Percentiles rank a stretch among this genome's conserved stretches.
Evolutionary conservation across 2,113 vertebrate genomes (phyloP).

Genomic region (Petrocephalus zakoni): DNA sequence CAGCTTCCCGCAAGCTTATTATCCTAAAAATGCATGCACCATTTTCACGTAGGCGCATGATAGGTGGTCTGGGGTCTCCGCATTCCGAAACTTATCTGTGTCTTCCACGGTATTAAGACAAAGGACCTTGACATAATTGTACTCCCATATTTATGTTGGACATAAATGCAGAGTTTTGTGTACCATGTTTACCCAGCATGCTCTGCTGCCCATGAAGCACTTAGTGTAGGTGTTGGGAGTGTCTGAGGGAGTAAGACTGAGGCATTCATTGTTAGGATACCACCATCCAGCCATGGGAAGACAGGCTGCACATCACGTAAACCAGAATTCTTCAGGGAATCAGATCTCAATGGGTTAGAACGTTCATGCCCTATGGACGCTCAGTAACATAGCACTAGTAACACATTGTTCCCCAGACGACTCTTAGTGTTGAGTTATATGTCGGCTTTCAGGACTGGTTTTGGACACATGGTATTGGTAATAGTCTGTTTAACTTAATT

Average conservation of each 20-base stretch:
- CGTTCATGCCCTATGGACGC: neutral
- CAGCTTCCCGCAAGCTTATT: neutral
- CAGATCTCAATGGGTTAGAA: neutral
- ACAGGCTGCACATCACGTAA: neutral
- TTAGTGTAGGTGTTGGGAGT: neutral
- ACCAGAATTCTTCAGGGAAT: neutral
- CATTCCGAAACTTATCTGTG: neutral
- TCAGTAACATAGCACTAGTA: neutral
- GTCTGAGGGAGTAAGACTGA: neutral
- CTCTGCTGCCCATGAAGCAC: slow-evolving; percentile 15
- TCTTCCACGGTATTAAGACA: neutral
- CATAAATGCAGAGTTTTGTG: neutral
- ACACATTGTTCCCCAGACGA: neutral
- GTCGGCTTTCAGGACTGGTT: neutral
- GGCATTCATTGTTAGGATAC: slow-evolving; percentile 12
- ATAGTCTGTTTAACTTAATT: neutral
- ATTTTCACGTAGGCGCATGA: neutral
- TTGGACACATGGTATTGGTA: neutral
- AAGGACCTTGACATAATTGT: neutral
- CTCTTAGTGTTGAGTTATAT: neutral
- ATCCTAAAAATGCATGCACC: neutral
- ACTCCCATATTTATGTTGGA: neutral
- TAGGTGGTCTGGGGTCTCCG: neutral
- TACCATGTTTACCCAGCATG: slow-evolving; percentile 13
- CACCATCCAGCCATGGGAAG: neutral